Base-by-base conservation (phyloP, 2,888 invertebrate genomes). In the Atrina japonica region DNA sequence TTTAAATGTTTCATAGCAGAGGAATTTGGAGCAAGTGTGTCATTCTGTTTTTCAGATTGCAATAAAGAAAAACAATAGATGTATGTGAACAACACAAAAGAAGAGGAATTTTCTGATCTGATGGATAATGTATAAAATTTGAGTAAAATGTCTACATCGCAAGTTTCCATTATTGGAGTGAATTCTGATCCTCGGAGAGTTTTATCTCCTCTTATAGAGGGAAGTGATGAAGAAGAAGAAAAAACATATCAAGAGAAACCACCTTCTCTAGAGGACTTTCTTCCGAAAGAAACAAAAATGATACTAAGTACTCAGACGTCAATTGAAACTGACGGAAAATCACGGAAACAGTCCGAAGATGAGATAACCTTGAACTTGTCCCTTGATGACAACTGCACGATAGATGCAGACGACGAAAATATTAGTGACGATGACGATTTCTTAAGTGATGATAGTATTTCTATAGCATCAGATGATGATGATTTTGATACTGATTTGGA, bases 401-500 rank as follows among this genome's bases (percentile, higher is more conserved):
- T 70, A 14, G 70, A 66, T 9, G 55, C 45, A 45, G 59, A 59
- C 45, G 59, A 45, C 9, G 59, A 65, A 14, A 47, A 61, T 29
- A 30, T 64, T n/a, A 66, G 60, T 49, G 25, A 49, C 14, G 70
- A 70, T 9, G 77, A 75, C 25, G 78, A 75, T 16, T 69, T 73
- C 40, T 74, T 76, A 35, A 76, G 73, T 41, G 80, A 77, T 61
- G 76, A 73, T 41, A 68, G 70, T 58, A 59, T 67, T n/a, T 69
- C 67, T 5, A 65, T 64, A 6, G 74, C 76, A 25, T 74, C 81
- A 7, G 70, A 83, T 60, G 82, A 80, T 25, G 83, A 80, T 9
- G 84, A 83, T 58, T 87, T 85, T 55, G 86, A 87, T 60, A 87
- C 87, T 1, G 87, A 87, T 76, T 72, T 87, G 27, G 87, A 87